phyloP scores from a whole-genome alignment of 2,797 vertebrate genomes.

The Salmo trutta region DNA sequence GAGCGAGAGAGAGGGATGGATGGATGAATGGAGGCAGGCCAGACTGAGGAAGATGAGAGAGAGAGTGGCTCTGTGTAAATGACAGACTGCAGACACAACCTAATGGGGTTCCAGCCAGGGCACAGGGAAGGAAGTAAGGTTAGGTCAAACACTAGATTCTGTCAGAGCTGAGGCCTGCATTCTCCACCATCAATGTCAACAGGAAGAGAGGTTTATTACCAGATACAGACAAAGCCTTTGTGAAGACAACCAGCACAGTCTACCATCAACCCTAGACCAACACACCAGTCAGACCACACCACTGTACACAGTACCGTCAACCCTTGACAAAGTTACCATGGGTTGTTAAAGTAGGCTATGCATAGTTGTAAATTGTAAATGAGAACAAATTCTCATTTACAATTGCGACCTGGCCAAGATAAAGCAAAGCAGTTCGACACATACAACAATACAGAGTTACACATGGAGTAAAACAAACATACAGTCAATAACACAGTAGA shows the following conservation, averaged over 20 bases:
- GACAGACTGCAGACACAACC: constrained; percentile 70
- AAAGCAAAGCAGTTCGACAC: too few relatives aligned
- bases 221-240: constrained; percentile 29
- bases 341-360: too few relatives aligned
- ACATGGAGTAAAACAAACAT: too few relatives aligned
- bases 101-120: constrained; percentile 76
- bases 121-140: constrained; percentile 59
- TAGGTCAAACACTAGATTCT: constrained; percentile 59
- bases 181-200: constrained; percentile 57
- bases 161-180: constrained; percentile 51
- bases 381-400: too few relatives aligned
- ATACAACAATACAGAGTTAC: too few relatives aligned
- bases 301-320: too few relatives aligned
- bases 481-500: too few relatives aligned
- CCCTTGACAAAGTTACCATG: constrained; percentile 12
- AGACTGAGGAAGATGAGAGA: constrained; percentile 65
- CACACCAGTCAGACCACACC: too few relatives aligned
- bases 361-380: too few relatives aligned
- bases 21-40: constrained; percentile 30
- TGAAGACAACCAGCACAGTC: constrained; percentile 22
- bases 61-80: constrained; percentile 67
- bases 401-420: too few relatives aligned
- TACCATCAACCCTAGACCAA: constrained; percentile 40
- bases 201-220: constrained; percentile 50
- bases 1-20: too few relatives aligned